These are phyloP conservation scores for Anas capensis DNA, from an alignment of 2,797 vertebrate species.

Conservation along the genomic window DNA sequence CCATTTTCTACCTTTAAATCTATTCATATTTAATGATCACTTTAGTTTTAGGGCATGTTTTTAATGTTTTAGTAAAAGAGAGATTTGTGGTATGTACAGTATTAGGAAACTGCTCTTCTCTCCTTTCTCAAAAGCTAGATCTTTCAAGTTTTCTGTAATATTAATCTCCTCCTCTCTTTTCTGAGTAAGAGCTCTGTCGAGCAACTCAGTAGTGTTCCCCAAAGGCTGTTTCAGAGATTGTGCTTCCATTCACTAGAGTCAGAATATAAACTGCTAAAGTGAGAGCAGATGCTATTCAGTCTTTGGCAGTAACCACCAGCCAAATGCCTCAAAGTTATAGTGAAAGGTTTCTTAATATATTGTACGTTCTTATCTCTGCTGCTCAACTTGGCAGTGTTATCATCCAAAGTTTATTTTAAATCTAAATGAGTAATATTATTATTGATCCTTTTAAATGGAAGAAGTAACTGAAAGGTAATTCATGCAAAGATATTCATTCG, in stretches of 20 bases:
- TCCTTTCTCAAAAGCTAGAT: slow-evolving; percentile 43
- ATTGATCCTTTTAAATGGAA: slow-evolving; percentile 37
- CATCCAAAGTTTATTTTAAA: slow-evolving; percentile 53
- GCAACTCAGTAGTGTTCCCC: slow-evolving; percentile 68
- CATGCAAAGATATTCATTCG: neutral
- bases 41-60: slow-evolving; percentile 31
- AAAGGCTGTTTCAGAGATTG: slow-evolving; percentile 72
- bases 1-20: slow-evolving; percentile 28
- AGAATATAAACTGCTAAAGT: slow-evolving; percentile 75
- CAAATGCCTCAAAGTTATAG: slow-evolving; percentile 73
- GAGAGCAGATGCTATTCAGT: slow-evolving; percentile 72
- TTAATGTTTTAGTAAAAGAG: slow-evolving; percentile 46
- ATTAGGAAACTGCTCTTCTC: slow-evolving; percentile 34
- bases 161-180: slow-evolving; percentile 40
- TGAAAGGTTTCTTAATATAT: slow-evolving; percentile 57
- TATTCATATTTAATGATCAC: slow-evolving; percentile 35
- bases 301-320: slow-evolving; percentile 64
- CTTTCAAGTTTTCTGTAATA: slow-evolving; percentile 71
- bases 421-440: slow-evolving; percentile 27
- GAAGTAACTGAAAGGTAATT: slow-evolving; percentile 35
- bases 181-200: slow-evolving; percentile 52
- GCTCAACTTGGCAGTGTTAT: slow-evolving; percentile 38
- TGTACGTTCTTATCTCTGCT: slow-evolving; percentile 51
- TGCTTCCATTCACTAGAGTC: slow-evolving; percentile 65
- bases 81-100: slow-evolving; percentile 31